Base-by-base conservation (phyloP, 2,888 invertebrate species). In the Oligia fasciuncula region DNA sequence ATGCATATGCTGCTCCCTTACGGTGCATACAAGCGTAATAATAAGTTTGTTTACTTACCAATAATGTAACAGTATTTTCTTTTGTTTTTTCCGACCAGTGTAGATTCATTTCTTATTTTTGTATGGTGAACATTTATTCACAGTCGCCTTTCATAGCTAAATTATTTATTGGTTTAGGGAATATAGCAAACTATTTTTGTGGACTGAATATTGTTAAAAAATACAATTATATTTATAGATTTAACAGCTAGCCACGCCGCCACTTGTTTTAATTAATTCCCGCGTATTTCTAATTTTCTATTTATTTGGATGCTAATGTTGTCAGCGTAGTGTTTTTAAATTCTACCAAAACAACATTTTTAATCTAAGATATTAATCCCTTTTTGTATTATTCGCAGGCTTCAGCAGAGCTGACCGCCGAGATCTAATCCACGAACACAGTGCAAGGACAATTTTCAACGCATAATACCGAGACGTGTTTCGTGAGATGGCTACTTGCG, bases 391-490 rank as follows among this genome's bases (percentile, higher is more conserved):
- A 74, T 23, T 87, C 84, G 0, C 92, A 95, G 95, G 95, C 93
- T 80, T 90, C 92, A 90, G 93, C 91, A 80, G 93, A 93, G 90
- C 92, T 93, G 86, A 88, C 92, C 93, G 95, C 93, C 94, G 94
- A 94, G 85, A 92, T 93, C 72, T 93, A 92, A 92, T 87, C 90
- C 88, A 85, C 90, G 91, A 85, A 89, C 89, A 89, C 83, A 91
- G 92, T 91, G 90, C 89, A 85, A 85, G 88, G 90, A 91, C 91
- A 88, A 81, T 90, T 85, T 83, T 79, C 85, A 77, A 77, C 74
- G 85, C 85, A 79, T 80, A 72, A 23, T 63, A 72, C 76, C 80
- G 75, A 71, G 67, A 65, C 73, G 84, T 77, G 84, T 75, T 75
- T 68, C 83, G 79, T 83, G 82, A 79, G 79, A 82, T 81, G 83